Evolutionary conservation across 2,113 vertebrate species (phyloP).

Genomic region (Lichenostomus cassidix): DNA sequence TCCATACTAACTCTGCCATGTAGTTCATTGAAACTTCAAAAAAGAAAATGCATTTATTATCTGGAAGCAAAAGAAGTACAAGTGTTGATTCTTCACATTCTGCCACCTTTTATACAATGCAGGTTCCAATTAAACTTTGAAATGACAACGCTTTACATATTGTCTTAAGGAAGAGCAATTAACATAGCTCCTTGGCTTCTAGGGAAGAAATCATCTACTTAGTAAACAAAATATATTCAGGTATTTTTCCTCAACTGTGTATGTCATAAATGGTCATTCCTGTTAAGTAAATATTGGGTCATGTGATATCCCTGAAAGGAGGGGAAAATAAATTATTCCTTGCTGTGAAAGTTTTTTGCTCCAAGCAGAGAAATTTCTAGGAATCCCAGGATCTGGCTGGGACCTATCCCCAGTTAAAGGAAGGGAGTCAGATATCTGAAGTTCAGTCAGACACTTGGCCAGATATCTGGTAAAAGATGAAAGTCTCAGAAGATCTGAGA

Average conservation of each 20-base stretch:
- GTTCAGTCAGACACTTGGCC: background rate
- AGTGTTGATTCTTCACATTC: background rate
- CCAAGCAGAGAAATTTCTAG: background rate
- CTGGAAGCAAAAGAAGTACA: background rate
- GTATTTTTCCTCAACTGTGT: background rate
- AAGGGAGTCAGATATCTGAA: background rate
- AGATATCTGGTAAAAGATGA: background rate
- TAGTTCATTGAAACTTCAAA: background rate
- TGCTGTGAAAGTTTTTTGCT: background rate
- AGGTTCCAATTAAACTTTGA: background rate
- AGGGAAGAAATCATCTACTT: background rate
- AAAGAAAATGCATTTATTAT: background rate
- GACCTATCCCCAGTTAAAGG: background rate
- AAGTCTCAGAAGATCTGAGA: background rate
- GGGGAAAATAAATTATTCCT: background rate
- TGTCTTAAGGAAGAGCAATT: background rate
- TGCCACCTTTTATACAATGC: background rate
- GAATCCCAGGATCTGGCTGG: background rate
- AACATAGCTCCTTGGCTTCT: background rate
- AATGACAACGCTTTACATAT: background rate
- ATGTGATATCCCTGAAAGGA: background rate
- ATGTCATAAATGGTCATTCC: background rate
- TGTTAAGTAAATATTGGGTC: background rate
- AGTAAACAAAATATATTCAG: background rate
- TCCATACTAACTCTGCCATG: accelerated